Conservation (phyloP, 2,888 invertebrate species). For the Plagodis dolabraria region DNA sequence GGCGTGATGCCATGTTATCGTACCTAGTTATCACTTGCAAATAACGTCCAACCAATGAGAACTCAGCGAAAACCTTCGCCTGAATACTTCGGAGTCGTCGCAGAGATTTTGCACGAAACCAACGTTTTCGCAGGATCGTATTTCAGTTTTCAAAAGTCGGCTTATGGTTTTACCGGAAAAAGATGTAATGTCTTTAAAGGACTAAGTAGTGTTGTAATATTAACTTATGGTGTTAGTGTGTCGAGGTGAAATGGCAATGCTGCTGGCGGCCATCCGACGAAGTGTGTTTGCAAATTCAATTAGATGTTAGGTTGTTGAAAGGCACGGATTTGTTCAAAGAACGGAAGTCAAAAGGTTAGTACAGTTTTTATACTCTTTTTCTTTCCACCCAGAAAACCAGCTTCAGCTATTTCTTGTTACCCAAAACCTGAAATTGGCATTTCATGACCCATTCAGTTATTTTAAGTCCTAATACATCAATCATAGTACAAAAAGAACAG, state of each 20-base stretch:
- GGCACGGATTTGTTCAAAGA: neutral
- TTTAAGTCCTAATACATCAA: too few relatives aligned
- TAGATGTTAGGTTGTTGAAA: slow-evolving; percentile 26
- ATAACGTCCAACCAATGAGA: slow-evolving; percentile 51
- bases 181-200: slow-evolving; percentile 8
- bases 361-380: neutral
- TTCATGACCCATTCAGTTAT: too few relatives aligned
- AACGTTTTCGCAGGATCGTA: slow-evolving; percentile 16
- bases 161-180: neutral
- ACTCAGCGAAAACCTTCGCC: slow-evolving; percentile 45
- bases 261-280: slow-evolving; percentile 29
- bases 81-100: slow-evolving; percentile 39
- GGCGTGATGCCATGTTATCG: slow-evolving; percentile 52
- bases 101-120: slow-evolving; percentile 27
- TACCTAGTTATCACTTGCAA: slow-evolving; percentile 60
- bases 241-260: slow-evolving; percentile 27
- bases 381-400: too few relatives aligned
- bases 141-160: neutral
- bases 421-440: too few relatives aligned
- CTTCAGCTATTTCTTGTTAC: too few relatives aligned
- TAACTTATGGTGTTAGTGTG: slow-evolving; percentile 1
- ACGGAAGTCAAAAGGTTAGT: slow-evolving; percentile 8
- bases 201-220: neutral
- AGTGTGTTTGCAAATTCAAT: slow-evolving; percentile 39
- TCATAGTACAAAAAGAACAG: too few relatives aligned